phyloP scores from a whole-genome alignment of 2,888 invertebrate genomes.

The Hirtodrosophila alboralis region DNA sequence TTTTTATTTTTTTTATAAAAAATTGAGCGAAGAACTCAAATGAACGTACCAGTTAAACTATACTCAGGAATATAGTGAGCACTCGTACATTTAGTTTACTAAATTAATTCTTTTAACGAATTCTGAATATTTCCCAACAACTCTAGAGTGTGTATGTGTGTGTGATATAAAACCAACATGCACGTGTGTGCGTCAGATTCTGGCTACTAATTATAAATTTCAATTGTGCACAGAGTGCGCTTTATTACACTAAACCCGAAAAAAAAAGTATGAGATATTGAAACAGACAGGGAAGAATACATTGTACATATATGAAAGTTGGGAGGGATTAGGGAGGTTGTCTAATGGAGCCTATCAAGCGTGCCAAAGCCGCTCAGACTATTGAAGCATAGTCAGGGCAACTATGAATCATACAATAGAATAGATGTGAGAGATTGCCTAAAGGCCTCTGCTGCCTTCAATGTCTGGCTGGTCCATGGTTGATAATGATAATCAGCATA shows the following conservation, averaged over 20 bases:
- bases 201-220: conserved; percentile 77
- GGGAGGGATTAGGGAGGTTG: conserved; percentile 1
- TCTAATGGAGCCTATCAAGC: conserved; percentile 63
- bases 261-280: conserved; percentile 11
- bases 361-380: conserved; percentile 66
- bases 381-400: conserved; percentile 61
- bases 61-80: no score
- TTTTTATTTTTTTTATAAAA: no score
- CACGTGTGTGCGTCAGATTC: conserved; percentile 25
- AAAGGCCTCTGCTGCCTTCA: conserved; percentile 9
- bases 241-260: conserved; percentile 57
- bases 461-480: conserved; percentile 39
- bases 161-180: conserved; percentile 6
- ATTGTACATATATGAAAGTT: conserved; percentile 1
- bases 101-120: no score
- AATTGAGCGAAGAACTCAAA: no score
- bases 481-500: conserved; percentile 75
- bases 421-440: conserved; percentile 31
- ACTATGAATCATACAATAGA: conserved; percentile 58
- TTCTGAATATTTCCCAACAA: no score
- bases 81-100: no score
- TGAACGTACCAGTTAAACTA: no score
- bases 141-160: no score
- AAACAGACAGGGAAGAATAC: neutral
- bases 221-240: conserved; percentile 73